Conservation (phyloP, 2,797 vertebrate species). For the Hybognathus amarus region DNA sequence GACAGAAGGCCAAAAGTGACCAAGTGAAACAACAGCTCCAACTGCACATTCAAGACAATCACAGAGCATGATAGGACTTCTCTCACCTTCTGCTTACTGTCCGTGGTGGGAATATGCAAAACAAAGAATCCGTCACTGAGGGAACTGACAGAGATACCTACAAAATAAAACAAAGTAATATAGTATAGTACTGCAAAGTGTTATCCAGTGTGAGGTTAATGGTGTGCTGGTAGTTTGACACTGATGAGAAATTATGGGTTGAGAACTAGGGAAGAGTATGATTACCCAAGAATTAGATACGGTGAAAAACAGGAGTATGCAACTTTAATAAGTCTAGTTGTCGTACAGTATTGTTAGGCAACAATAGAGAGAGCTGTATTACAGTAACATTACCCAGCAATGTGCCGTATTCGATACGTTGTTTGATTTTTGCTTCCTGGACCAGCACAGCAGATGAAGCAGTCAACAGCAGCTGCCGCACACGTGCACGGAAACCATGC, state of each 20-base stretch:
- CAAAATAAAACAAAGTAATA: constrained; percentile 36
- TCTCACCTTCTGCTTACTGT: constrained; percentile 93
- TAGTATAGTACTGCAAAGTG: background rate
- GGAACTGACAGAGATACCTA: constrained; percentile 94
- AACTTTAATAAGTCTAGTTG: constrained; percentile 24
- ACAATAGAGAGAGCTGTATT: constrained; percentile 43
- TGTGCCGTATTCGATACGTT: constrained; percentile 87
- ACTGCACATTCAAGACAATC: background rate
- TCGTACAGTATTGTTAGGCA: background rate
- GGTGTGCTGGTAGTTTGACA: background rate
- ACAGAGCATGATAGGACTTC: background rate
- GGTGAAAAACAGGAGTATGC: constrained; percentile 32
- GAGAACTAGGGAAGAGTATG: constrained; percentile 20
- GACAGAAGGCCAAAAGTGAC: constrained; percentile 50
- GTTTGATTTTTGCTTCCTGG: constrained; percentile 92
- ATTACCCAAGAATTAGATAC: constrained; percentile 23
- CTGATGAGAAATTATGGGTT: constrained; percentile 3
- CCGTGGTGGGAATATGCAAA: constrained; percentile 88
- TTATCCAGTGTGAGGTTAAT: background rate
- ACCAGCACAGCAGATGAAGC: constrained; percentile 81
- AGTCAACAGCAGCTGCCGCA: constrained; percentile 91
- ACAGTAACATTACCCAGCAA: constrained; percentile 81
- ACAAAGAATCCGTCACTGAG: constrained; percentile 92
- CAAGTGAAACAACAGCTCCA: constrained; percentile 1
- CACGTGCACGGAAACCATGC: constrained; percentile 89